These are phyloP conservation scores for Typhlichthys subterraneus DNA, from an alignment of 2,797 vertebrate species.

Conservation along the genomic window DNA sequence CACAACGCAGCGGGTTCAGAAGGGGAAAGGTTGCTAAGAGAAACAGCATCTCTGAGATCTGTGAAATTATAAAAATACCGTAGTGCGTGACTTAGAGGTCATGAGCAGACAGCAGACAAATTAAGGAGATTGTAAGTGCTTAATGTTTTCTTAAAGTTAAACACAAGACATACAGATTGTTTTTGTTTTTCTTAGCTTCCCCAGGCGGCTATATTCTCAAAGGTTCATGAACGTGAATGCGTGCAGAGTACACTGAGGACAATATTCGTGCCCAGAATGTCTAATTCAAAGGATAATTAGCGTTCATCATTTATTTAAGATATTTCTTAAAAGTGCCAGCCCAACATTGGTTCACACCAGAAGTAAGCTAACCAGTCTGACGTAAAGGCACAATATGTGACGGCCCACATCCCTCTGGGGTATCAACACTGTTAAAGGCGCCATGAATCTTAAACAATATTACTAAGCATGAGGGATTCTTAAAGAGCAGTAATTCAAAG, in stretches of 20 bases:
- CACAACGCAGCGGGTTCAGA: constrained; percentile 2
- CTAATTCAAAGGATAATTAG: constrained; percentile 21
- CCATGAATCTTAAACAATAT: constrained; percentile 58
- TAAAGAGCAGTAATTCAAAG: constrained; percentile 43
- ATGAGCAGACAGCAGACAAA: not conserved
- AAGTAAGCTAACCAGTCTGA: constrained; percentile 39
- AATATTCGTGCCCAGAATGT: not conserved
- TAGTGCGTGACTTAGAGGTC: constrained; percentile 13
- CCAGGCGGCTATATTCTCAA: not conserved
- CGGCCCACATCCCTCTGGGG: constrained; percentile 31
- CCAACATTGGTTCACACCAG: constrained; percentile 34
- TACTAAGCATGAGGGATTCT: constrained; percentile 48
- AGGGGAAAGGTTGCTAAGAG: constrained; percentile 25
- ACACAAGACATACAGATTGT: not conserved
- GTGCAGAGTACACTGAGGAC: not conserved
- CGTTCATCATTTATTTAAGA: constrained; percentile 43
- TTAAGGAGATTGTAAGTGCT: not conserved
- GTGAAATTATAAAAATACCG: constrained; percentile 33
- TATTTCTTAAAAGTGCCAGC: constrained; percentile 38
- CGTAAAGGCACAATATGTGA: constrained; percentile 25
- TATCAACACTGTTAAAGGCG: constrained; percentile 57
- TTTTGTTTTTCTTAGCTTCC: not conserved
- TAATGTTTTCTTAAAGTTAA: not conserved
- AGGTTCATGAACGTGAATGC: not conserved
- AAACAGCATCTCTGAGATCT: constrained; percentile 32